These are phyloP conservation scores for Acrocephalus arundinaceus DNA, from an alignment of 2,113 vertebrate species.

Conservation along the genomic window DNA sequence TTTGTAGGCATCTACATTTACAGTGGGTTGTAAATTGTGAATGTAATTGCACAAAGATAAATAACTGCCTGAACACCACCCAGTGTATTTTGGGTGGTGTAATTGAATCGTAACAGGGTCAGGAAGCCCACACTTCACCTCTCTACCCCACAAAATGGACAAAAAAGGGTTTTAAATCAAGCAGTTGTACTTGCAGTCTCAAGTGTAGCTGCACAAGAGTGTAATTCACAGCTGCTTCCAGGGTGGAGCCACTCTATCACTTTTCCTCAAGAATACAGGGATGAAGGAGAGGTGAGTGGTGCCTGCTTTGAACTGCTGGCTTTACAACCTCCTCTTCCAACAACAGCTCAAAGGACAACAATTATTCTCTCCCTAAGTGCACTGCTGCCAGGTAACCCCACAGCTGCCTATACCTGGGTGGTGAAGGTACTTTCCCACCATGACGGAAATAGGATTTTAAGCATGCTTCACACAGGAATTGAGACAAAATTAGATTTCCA, in stretches of 20 bases:
- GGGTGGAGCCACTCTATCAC: not conserved
- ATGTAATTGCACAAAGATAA: not conserved
- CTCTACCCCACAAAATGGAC: not conserved
- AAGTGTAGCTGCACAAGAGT: not conserved
- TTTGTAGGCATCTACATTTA: not conserved
- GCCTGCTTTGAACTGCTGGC: accelerated
- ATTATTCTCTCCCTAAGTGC: not conserved
- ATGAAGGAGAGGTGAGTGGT: not conserved
- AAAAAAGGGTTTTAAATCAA: not conserved
- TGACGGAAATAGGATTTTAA: not conserved
- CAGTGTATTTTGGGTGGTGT: not conserved
- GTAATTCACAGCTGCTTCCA: not conserved
- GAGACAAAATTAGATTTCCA: not conserved
- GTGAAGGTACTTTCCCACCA: not conserved
- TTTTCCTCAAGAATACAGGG: not conserved
- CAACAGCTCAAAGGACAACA: not conserved
- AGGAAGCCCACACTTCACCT: not conserved
- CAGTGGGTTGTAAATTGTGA: not conserved
- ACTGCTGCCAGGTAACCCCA: not conserved
- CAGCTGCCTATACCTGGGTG: not conserved
- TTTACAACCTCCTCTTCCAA: not conserved
- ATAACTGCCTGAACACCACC: not conserved
- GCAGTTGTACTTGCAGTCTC: not conserved
- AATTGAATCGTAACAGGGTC: not conserved
- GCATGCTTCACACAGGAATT: not conserved